Evolutionary conservation across 2,797 vertebrate genomes (phyloP).

Genomic region (Pseudomugil tenellus): DNA sequence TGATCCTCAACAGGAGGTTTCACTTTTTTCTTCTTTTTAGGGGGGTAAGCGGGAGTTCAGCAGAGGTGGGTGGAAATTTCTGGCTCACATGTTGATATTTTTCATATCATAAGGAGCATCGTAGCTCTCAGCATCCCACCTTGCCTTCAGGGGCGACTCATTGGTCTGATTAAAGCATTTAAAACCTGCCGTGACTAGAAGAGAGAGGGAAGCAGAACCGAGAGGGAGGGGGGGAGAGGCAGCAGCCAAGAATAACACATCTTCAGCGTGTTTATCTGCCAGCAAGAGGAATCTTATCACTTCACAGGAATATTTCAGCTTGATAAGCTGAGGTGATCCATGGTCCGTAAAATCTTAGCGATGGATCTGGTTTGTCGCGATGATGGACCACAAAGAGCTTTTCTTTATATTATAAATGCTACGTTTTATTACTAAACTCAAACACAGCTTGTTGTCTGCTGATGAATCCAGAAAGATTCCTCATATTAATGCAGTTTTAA

Average conservation of each 20-base stretch:
- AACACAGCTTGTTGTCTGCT: no score
- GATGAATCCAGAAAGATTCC: no score
- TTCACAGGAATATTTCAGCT: not conserved
- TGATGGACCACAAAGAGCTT: not conserved
- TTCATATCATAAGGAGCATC: not conserved
- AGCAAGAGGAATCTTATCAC: constrained; percentile 17
- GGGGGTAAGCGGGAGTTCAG: not conserved
- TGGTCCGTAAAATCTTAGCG: not conserved
- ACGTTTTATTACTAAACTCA: no score
- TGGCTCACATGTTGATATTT: not conserved
- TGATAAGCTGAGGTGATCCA: constrained; percentile 3
- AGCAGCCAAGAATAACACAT: constrained; percentile 49
- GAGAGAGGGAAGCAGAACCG: constrained; percentile 5
- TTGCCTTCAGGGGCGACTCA: constrained; percentile 56
- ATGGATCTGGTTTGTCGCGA: not conserved
- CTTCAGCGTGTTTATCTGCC: constrained; percentile 31
- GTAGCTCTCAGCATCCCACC: constrained; percentile 34
- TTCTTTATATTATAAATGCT: not conserved
- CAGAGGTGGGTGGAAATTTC: not conserved
- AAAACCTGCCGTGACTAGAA: constrained; percentile 56
- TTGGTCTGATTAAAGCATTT: constrained; percentile 28
- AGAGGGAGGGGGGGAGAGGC: constrained; percentile 3
- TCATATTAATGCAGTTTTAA: no score
- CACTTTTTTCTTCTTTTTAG: not conserved
- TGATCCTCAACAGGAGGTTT: not conserved